Evolutionary conservation across 2,797 vertebrate species (phyloP), one percentile per base, ranked within the genome.

Genomic region (Periophthalmus magnuspinnatus): DNA sequence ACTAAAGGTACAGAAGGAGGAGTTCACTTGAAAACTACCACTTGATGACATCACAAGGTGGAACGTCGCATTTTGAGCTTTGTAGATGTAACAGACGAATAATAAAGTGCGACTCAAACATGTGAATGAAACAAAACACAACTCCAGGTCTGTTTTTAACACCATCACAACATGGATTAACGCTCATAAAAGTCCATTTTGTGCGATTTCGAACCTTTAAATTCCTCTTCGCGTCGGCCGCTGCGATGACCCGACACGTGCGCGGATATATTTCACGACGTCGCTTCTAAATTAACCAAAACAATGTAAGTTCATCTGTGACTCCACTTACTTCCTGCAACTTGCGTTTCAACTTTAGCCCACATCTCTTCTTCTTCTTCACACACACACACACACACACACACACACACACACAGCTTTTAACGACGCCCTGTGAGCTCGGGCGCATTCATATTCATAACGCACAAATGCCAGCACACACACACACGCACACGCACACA

Each of bases 381-480:
- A 7, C 62, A 38, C 70, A 38, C 32, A 54, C 41, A 63, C 21
- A 7, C 62, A 38, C 70, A 38, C 32, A 54, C 41, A 63, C 21
- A 7, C 62, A 38, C 70, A 38, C 21, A 7, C 62, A 38, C 70
- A 38, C 32, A 54, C 41, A 63, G 50, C 72, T 64, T 62, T 62
- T 55, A 62, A 45, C 61, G 45, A 65, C 22, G 41, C 7, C 5
- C 63, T 65, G 45, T 33, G 50, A 50, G 24, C 69, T 63, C 65
- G 55, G 59, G 36, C 72, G 52, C 64, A 47, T 61, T 62, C 50
- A 74, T 14, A 81, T 66, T 55, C 54, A 69, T 70, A 68, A 68
- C 50, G 81, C 72, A 74, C 73, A 81, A 75, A 88, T 84, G 71
- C 79, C 77, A n/a, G 75, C 73, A 75, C 80, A 84, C 73, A n/a